phyloP scores from a whole-genome alignment of 2,888 invertebrate species.

The Stomorhina lunata region DNA sequence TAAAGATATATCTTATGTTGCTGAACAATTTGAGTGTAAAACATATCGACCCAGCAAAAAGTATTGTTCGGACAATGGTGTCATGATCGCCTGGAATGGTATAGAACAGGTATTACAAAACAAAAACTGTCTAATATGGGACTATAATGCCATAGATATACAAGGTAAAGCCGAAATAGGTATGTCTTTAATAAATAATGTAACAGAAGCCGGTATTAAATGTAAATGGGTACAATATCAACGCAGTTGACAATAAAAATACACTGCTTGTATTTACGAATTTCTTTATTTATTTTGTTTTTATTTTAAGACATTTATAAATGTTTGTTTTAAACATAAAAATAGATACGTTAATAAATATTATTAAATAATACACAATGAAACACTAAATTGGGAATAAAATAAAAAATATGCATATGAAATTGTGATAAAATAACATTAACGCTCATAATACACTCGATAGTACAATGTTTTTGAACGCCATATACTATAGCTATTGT shows the following conservation, averaged over 20 bases:
- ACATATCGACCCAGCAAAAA: slow-evolving; percentile 89
- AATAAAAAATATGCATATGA: slow-evolving; percentile 32
- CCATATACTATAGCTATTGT: slow-evolving; percentile 99
- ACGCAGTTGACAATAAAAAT: slow-evolving; percentile 18
- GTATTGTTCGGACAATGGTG: slow-evolving; percentile 98
- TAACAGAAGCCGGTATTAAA: slow-evolving; percentile 72
- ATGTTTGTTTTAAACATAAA: slow-evolving; percentile 45
- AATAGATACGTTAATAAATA: slow-evolving; percentile 55
- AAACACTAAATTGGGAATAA: slow-evolving; percentile 40
- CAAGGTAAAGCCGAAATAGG: slow-evolving; percentile 73
- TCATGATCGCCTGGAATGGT: slow-evolving; percentile 99
- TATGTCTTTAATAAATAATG: slow-evolving; percentile 69
- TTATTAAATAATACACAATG: slow-evolving; percentile 46
- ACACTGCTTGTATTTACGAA: not conserved
- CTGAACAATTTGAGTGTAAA: slow-evolving; percentile 83
- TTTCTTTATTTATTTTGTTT: slow-evolving; percentile 31
- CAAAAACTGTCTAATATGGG: slow-evolving; percentile 65
- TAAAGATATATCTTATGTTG: slow-evolving; percentile 85
- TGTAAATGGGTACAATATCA: slow-evolving; percentile 77
- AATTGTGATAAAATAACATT: slow-evolving; percentile 19
- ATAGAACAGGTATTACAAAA: slow-evolving; percentile 84
- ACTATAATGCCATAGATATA: slow-evolving; percentile 82
- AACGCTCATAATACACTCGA: slow-evolving; percentile 96
- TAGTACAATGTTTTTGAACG: slow-evolving; percentile 99
- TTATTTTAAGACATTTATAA: slow-evolving; percentile 38